phyloP scores from a whole-genome alignment of 2,113 vertebrate species.

The Colaptes auratus region DNA sequence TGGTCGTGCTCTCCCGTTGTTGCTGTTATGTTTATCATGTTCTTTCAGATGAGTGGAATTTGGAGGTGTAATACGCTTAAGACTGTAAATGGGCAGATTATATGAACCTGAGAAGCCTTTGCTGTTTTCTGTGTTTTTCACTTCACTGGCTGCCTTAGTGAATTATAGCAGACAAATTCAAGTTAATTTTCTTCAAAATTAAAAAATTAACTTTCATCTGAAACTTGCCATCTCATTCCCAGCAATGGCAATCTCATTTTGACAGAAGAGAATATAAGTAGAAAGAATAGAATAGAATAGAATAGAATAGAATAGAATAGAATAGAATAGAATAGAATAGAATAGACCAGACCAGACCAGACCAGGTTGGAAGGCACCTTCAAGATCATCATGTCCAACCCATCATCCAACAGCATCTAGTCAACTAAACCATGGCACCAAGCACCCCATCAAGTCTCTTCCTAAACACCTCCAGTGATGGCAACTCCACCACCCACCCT shows the following conservation, averaged over 20 bases:
- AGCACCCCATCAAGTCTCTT: too few species aligned
- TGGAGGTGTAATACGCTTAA: neutral
- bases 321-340: too few species aligned
- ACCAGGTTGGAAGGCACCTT: too few species aligned
- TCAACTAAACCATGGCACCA: too few species aligned
- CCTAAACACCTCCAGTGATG: too few species aligned
- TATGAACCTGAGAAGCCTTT: neutral
- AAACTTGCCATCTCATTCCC: neutral
- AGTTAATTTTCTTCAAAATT: slow-evolving; percentile 10
- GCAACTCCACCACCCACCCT: too few species aligned
- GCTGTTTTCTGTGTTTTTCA: neutral
- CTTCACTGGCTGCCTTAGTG: neutral
- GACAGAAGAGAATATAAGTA: neutral
- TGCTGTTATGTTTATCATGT: neutral
- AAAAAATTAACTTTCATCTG: slow-evolving; percentile 29
- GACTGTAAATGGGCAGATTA: neutral
- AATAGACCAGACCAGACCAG: too few species aligned
- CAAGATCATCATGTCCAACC: too few species aligned
- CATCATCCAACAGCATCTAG: too few species aligned
- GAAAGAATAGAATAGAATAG: too few species aligned
- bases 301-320: too few species aligned
- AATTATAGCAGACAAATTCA: neutral
- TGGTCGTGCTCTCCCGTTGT: neutral
- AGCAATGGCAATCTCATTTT: neutral
- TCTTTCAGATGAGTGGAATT: neutral